phyloP scores from a whole-genome alignment of 2,797 vertebrate genomes.

The Enteromius treurensis region DNA sequence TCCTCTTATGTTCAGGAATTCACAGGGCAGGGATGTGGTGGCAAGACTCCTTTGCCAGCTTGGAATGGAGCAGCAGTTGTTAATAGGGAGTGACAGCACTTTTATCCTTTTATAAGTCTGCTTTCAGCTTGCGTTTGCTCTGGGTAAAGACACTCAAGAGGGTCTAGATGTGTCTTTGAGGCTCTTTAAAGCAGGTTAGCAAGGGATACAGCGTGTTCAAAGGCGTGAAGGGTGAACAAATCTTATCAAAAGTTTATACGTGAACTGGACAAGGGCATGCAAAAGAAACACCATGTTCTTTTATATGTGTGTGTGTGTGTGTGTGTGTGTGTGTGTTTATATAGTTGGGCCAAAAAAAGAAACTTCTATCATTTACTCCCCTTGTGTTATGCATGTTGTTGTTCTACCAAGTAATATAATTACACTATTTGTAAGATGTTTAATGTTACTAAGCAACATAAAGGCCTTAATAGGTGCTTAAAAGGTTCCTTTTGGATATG shows the following conservation, averaged over 20 bases:
- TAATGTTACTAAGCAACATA: neutral
- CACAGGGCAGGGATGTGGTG: conserved; percentile 21
- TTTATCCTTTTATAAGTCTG: conserved; percentile 26
- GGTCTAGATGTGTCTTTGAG: conserved; percentile 30
- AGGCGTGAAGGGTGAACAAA: conserved; percentile 34
- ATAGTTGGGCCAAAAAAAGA: neutral
- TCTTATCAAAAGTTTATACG: neutral
- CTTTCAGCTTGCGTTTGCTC: conserved; percentile 26
- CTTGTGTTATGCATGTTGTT: too few species aligned
- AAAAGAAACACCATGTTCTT: neutral
- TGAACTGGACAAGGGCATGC: neutral
- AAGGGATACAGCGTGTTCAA: conserved; percentile 24
- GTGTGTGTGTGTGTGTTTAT: neutral
- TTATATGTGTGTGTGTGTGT: too few species aligned
- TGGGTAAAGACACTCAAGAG: conserved; percentile 41
- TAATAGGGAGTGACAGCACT: conserved; percentile 27
- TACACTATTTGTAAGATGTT: neutral
- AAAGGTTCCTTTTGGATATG: neutral
- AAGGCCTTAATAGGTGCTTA: neutral
- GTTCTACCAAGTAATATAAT: neutral
- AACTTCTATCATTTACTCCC: neutral
- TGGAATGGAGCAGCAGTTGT: conserved; percentile 8
- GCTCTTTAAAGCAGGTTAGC: conserved; percentile 35
- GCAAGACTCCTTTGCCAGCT: conserved; percentile 3
- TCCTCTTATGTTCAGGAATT: neutral